These are phyloP conservation scores for Cinclus cinclus DNA, from an alignment of 2,113 vertebrate species.

Conservation along the genomic window DNA sequence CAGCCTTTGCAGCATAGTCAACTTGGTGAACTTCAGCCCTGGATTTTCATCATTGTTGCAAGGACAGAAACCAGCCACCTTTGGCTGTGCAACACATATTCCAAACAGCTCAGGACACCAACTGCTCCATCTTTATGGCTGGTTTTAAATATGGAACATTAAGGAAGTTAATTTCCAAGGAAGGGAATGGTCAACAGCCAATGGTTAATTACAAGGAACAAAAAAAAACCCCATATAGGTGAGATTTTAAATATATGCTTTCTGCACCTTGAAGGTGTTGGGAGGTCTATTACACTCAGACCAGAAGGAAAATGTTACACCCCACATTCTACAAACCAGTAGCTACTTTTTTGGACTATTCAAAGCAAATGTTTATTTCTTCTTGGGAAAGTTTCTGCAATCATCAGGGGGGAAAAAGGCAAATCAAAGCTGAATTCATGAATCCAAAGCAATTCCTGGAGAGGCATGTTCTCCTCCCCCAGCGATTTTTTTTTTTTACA, in stretches of 20 bases:
- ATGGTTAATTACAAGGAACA: not conserved
- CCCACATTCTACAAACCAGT: not conserved
- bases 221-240: not conserved
- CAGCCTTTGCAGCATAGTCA: not conserved
- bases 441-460: conserved; percentile 30
- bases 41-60: not conserved
- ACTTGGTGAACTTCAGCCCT: not conserved
- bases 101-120: not conserved
- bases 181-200: not conserved
- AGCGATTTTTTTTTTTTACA: not conserved
- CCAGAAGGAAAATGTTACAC: not conserved
- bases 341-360: not conserved
- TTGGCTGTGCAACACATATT: fast-evolving
- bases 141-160: not conserved
- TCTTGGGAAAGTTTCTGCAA: not conserved
- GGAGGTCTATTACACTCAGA: not conserved
- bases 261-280: not conserved
- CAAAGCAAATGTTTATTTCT: not conserved
- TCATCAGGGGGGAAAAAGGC: not conserved
- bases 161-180: not conserved
- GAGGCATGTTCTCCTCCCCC: not conserved
- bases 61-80: not conserved
- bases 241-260: not conserved
- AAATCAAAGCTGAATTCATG: conserved; percentile 8
- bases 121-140: not conserved